Evolutionary conservation across 2,113 vertebrate species (phyloP), one percentile per base, ranked within the genome.

Genomic region (Nothobranchius furzeri): DNA sequence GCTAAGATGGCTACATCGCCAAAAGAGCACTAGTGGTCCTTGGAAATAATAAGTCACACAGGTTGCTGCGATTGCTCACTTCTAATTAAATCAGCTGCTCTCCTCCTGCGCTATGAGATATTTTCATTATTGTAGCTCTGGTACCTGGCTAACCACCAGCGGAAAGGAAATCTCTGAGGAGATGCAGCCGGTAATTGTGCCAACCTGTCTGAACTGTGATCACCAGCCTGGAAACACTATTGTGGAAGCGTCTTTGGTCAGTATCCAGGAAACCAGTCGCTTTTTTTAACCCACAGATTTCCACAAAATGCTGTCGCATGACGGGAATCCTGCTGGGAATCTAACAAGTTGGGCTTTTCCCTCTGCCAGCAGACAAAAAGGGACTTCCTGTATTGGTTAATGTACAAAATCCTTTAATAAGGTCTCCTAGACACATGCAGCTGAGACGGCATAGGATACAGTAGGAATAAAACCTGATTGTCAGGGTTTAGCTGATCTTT

Each of bases 61-160:
- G 65, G 53, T 60, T 61, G 80, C 52, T 37, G 14, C 57, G 69
- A 75, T 77, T 80, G 12, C 74, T 82, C 70, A 6, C 60, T 68
- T 66, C 78, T 80, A 83, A 87, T 83, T 84, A 76, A 85, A 82
- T 83, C 83, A 64, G 64, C 73, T 3, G 64, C 74, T 76, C 72
- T 71, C 64, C 60, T 63, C 72, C 80, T 46, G 62, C 2, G 30
- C 48, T 55, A 70, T 42, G 68, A 72, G 60, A 68, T 61, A 45
- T 72, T 74, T 30, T 75, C 70, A 49, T 81, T 70, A 85, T 76
- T 67, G 81, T 61, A 75, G 75, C 68, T 45, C 36, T 53, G n/a
- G 72, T 73, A 75, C 76, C 59, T 74, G 64, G 75, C 76, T 50
- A 60, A 77, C 63, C 70, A 84, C 51, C 62, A 62, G 70, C 24